Percentiles rank a stretch among this genome's conserved stretches.
These are phyloP conservation scores for Sceloporus undulatus DNA, from an alignment of 2,113 vertebrate genomes.

Conservation along the genomic window DNA sequence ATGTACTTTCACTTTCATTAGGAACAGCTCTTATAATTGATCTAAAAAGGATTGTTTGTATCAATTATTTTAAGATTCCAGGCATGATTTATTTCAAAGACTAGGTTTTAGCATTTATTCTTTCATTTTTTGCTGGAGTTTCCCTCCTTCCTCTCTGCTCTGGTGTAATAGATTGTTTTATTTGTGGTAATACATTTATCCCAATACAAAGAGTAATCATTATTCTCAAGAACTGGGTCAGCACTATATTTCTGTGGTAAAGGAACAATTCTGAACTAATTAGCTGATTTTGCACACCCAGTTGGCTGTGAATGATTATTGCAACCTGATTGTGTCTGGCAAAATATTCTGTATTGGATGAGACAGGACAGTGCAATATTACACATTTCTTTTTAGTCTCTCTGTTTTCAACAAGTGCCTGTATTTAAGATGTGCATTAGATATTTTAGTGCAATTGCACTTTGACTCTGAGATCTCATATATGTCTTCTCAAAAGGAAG, in stretches of 20 bases:
- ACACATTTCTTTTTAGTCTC: neutral
- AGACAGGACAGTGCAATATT: neutral
- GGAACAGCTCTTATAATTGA: neutral
- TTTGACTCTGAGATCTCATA: neutral
- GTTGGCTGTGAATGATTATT: conserved; percentile 2
- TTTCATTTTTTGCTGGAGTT: neutral
- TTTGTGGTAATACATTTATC: conserved; percentile 8
- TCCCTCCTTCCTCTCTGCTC: neutral
- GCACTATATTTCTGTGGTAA: neutral
- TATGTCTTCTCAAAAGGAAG: neutral
- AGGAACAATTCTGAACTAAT: neutral
- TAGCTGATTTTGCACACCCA: neutral
- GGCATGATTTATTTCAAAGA: neutral
- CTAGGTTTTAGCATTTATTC: neutral
- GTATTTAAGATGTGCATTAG: neutral
- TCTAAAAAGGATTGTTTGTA: neutral
- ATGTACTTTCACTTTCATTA: neutral
- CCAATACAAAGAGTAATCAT: conserved; percentile 8
- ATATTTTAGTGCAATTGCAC: neutral
- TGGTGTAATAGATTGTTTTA: neutral
- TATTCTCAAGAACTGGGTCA: conserved; percentile 18
- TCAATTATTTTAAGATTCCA: conserved; percentile 3
- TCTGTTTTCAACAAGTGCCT: neutral
- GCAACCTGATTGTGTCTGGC: conserved; percentile 5
- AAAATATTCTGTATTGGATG: neutral